Evolutionary conservation across 2,797 vertebrate genomes (phyloP).

Genomic region (Urosaurus nigricauda): DNA sequence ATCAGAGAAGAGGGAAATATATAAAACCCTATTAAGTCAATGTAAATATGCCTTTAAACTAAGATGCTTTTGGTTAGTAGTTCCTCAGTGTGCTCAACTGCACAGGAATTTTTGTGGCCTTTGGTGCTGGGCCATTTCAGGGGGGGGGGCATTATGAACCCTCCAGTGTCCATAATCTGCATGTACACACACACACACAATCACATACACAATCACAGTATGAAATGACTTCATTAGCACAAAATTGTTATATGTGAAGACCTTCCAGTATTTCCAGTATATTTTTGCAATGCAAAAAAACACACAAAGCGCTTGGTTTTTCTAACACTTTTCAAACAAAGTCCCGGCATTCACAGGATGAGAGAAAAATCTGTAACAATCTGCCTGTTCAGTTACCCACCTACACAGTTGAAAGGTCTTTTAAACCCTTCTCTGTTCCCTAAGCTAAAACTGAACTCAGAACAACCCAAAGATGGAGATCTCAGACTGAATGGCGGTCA

Average conservation of each 20-base stretch:
- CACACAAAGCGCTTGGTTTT: background rate
- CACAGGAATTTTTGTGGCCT: too few relatives aligned
- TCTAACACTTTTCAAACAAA: conserved; percentile 17
- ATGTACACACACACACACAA: background rate
- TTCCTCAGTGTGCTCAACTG: too few relatives aligned
- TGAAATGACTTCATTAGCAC: background rate
- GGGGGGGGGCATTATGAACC: too few relatives aligned
- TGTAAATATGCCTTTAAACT: too few relatives aligned
- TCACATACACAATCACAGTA: background rate
- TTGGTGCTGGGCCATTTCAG: too few relatives aligned
- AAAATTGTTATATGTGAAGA: background rate
- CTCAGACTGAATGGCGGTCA: conserved; percentile 42
- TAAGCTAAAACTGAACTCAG: conserved; percentile 43
- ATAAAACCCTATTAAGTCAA: too few relatives aligned
- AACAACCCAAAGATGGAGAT: conserved; percentile 47
- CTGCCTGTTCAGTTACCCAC: conserved; percentile 13
- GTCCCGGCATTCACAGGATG: conserved; percentile 16
- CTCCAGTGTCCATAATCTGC: background rate
- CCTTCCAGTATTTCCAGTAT: background rate
- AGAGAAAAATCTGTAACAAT: conserved; percentile 22
- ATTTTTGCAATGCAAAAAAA: conserved; percentile 16
- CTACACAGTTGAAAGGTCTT: conserved; percentile 15
- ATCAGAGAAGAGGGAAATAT: too few relatives aligned
- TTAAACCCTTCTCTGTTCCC: conserved; percentile 39
- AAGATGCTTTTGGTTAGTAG: too few relatives aligned